Evolutionary conservation across 2,113 vertebrate species (phyloP).

Genomic region (Petromus typicus): DNA sequence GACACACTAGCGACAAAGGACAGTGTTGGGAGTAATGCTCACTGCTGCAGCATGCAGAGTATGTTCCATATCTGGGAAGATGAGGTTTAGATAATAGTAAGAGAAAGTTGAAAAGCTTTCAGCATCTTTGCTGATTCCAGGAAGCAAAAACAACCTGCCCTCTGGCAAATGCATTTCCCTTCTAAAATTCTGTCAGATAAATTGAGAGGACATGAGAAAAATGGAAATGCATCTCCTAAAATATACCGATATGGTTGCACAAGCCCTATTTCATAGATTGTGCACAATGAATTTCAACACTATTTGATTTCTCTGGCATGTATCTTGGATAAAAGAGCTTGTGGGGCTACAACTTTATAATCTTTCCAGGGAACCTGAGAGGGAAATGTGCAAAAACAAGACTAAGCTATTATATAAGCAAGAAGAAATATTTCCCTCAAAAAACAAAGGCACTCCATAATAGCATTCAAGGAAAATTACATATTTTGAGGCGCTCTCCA

Average conservation of each 20-base stretch:
- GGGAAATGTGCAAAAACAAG: constrained; percentile 54
- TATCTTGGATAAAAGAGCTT: constrained; percentile 59
- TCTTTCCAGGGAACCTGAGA: constrained; percentile 54
- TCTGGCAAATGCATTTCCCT: constrained; percentile 42
- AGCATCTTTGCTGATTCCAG: constrained; percentile 58
- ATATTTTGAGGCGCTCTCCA: not conserved
- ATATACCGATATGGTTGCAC: not conserved
- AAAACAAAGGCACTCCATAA: constrained; percentile 39
- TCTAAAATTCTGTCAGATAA: constrained; percentile 73
- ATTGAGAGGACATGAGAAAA: constrained; percentile 67
- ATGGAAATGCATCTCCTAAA: constrained; percentile 51
- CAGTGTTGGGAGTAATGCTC: not conserved
- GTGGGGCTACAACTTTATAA: constrained; percentile 28
- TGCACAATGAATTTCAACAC: constrained; percentile 56
- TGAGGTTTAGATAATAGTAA: constrained; percentile 56
- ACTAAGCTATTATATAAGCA: constrained; percentile 47
- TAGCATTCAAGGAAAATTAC: constrained; percentile 64
- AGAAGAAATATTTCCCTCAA: constrained; percentile 59
- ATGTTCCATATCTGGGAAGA: not conserved
- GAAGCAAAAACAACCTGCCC: constrained; percentile 53
- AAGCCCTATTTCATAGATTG: constrained; percentile 43
- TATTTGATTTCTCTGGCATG: constrained; percentile 58
- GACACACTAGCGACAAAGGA: constrained; percentile 52
- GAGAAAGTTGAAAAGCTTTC: constrained; percentile 50
- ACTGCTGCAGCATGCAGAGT: not conserved